Evolutionary conservation across 2,113 vertebrate genomes (phyloP).

Genomic region (Hippocampus zosterae): DNA sequence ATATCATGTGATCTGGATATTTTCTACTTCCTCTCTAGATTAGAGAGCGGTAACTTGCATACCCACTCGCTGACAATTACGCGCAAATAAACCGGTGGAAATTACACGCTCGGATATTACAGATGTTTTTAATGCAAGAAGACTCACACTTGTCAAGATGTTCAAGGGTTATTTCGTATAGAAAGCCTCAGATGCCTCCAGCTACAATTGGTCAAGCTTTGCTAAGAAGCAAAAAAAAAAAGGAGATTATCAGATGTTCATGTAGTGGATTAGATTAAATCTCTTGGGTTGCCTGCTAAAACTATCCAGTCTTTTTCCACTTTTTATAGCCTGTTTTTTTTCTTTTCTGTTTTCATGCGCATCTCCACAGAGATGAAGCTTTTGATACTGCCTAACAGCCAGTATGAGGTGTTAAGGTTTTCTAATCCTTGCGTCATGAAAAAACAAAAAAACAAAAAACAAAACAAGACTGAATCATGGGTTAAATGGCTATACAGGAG

Average conservation of each 20-base stretch:
- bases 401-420: neutral
- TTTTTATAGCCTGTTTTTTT: neutral
- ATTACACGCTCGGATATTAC: neutral
- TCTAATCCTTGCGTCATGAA: neutral
- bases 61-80: too few relatives aligned
- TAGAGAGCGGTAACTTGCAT: too few relatives aligned
- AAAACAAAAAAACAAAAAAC: neutral
- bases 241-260: constrained; percentile 40
- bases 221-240: constrained; percentile 26
- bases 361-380: neutral
- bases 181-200: constrained; percentile 22
- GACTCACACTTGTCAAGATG: constrained; percentile 17
- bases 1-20: neutral
- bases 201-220: constrained; percentile 40
- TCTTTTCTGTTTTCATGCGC: constrained; percentile 1
- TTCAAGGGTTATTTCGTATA: constrained; percentile 12
- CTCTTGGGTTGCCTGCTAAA: constrained; percentile 9
- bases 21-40: neutral
- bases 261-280: constrained; percentile 40
- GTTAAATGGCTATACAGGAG: constrained; percentile 38
- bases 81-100: neutral
- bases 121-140: neutral
- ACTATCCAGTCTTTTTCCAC: neutral
- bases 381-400: constrained; percentile 1
- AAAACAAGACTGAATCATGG: constrained; percentile 24